These are phyloP conservation scores for Plebejus argus DNA, from an alignment of 2,888 invertebrate species.

Conservation along the genomic window DNA sequence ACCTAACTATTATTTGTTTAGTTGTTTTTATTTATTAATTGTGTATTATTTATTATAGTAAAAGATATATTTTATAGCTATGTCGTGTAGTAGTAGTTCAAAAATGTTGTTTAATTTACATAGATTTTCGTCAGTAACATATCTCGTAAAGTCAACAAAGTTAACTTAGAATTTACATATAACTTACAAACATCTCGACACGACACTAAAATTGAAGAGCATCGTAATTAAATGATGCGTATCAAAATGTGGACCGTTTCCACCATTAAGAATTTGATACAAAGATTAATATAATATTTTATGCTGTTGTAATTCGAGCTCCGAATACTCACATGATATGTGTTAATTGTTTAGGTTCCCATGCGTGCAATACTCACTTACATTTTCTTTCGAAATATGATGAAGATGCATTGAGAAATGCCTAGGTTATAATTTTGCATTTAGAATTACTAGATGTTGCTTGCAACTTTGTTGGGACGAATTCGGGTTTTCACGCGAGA, in stretches of 20 bases:
- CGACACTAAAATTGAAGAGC: conserved; percentile 2
- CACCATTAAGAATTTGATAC: conserved; percentile 28
- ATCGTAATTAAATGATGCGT: conserved; percentile 19
- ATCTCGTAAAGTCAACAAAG: background rate
- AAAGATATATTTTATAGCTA: no score
- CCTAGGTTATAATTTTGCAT: no score
- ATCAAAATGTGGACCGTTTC: conserved; percentile 24
- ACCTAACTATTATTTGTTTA: no score
- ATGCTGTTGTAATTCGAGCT: conserved; percentile 19
- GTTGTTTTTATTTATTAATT: background rate
- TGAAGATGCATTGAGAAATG: background rate
- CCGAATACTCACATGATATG: conserved; percentile 10
- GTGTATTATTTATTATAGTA: background rate
- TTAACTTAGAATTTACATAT: background rate
- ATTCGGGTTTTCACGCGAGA: background rate
- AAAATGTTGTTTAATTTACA: no score
- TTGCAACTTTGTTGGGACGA: background rate
- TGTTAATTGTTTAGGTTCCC: conserved; percentile 29
- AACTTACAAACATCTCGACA: background rate
- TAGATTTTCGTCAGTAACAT: background rate
- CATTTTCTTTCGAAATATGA: background rate
- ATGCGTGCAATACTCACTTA: conserved; percentile 22
- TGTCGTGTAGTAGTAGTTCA: no score
- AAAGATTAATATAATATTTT: conserved; percentile 29
- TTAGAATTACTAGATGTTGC: background rate